Conservation (phyloP, 1,140 invertebrate species). For the Eubasilissa regina region DNA sequence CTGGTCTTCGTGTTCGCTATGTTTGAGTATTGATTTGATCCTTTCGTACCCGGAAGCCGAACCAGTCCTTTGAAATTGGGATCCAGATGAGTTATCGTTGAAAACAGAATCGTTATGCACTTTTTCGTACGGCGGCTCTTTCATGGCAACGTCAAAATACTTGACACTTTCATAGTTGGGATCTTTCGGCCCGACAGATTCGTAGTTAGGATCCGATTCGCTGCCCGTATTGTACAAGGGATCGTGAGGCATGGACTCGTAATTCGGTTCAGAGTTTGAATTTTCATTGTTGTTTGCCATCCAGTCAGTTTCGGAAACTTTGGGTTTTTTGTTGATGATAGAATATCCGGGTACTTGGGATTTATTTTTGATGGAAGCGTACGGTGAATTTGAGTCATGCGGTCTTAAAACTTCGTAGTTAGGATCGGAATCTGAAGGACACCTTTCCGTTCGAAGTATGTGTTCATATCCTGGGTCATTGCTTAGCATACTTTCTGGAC, state of each 20-base stretch:
- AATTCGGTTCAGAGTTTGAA: conserved; percentile 71
- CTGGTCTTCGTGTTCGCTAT: conserved; percentile 60
- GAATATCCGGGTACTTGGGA: conserved; percentile 71
- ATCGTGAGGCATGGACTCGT: conserved; percentile 81
- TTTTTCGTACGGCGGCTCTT: conserved; percentile 72
- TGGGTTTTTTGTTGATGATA: conserved; percentile 71
- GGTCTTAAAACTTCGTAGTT: conserved; percentile 81
- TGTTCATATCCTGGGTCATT: conserved; percentile 79
- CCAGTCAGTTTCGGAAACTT: conserved; percentile 65
- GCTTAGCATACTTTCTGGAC: conserved; percentile 73
- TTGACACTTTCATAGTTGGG: conserved; percentile 73
- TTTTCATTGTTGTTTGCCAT: conserved; percentile 68
- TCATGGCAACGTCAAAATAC: conserved; percentile 70
- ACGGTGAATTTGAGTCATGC: conserved; percentile 69
- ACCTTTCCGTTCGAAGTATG: conserved; percentile 69
- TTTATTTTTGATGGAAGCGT: conserved; percentile 68
- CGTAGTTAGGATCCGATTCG: conserved; percentile 82
- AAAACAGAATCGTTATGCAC: conserved; percentile 65
- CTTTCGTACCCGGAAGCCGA: conserved; percentile 71
- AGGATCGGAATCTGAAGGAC: conserved; percentile 77
- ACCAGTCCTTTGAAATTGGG: conserved; percentile 66
- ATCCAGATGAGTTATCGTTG: conserved; percentile 57
- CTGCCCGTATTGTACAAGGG: conserved; percentile 78
- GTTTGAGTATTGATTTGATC: conserved; percentile 62
- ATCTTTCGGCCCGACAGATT: conserved; percentile 76